Percentiles rank a stretch among this genome's conserved stretches.
Conservation (phyloP, 2,797 vertebrate genomes). For the Syndactyla subalaris region DNA sequence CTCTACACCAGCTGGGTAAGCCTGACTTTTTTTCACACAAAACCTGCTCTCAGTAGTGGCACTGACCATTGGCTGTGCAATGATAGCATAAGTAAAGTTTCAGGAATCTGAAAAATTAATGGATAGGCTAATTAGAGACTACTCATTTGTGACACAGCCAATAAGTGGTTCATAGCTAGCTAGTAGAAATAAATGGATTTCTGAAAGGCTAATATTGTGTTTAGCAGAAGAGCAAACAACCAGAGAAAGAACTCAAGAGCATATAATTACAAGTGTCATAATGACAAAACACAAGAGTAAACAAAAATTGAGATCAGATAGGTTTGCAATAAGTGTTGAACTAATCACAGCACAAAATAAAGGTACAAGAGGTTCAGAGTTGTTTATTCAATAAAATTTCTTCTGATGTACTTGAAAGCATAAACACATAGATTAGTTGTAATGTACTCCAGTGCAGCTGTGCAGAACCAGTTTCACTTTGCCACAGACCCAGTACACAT, state of each 20-base stretch:
- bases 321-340: not conserved
- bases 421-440: not conserved
- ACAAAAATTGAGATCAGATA: slow-evolving; percentile 38
- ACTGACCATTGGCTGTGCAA: not conserved
- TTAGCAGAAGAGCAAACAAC: slow-evolving; percentile 29
- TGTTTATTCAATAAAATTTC: slow-evolving; percentile 5
- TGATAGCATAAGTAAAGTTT: not conserved
- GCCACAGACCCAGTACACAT: not conserved
- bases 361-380: not conserved
- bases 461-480: not conserved
- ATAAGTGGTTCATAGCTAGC: not conserved
- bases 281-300: slow-evolving; percentile 42
- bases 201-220: slow-evolving; percentile 9
- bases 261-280: slow-evolving; percentile 43
- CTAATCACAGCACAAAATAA: not conserved
- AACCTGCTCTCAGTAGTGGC: not conserved
- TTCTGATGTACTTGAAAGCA: not conserved
- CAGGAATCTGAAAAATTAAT: not conserved
- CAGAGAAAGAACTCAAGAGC: slow-evolving; percentile 9
- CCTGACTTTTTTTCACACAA: not conserved
- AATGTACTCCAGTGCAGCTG: not conserved
- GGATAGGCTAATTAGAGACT: not conserved
- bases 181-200: slow-evolving; percentile 2
- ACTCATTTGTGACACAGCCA: not conserved
- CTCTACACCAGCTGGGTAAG: not conserved